Evolutionary conservation across 2,797 vertebrate genomes (phyloP), one percentile per base, ranked within the genome.

Genomic region (Euphonia xanthogaster): DNA sequence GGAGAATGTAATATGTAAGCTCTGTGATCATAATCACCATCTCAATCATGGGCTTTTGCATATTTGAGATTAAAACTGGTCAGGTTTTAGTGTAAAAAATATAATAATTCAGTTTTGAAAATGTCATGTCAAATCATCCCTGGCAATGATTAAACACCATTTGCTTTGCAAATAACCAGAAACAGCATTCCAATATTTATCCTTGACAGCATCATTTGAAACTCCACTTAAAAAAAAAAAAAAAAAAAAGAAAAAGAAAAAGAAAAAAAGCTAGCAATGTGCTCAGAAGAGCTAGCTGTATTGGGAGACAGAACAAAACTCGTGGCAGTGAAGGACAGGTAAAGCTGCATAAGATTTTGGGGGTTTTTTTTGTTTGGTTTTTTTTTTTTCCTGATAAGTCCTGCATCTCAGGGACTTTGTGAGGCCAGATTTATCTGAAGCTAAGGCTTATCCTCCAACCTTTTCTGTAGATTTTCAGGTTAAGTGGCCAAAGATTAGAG

Each of bases 31-130:
- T 97, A 90, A 97, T 96, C 88, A 97, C 66, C 24, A 57, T 62
- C 61, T 62, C 72, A 97, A 96, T 70, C 92, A 97, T 88, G 89
- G 94, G 75, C 53, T 72, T 88, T 96, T 97, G 93, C 90, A 96
- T 94, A 97, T 96, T 92, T 91, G 95, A 97, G 87, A 96, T 96
- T 96, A 97, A 93, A 95, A 94, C 83, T 97, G 97, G 97, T 97
- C 30, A 10, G 7, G 54, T 96, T 94, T 93, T 96, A 96, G 95
- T 96, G 76, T 91, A 98, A 96, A 90, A 91, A 96, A 60, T 87
- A 61, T 84, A 96, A 94, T 97, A 97, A 98, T 97, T 98, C 91
- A 94, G 51, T 93, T 98, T 92, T 94, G 74, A 97, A 97, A 97
- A 96, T 96, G 73, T 95, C 96, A 96, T 92, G 88, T 94, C 88